Percentiles rank a stretch among this genome's conserved stretches.
Conservation (phyloP, 1,140 invertebrate species). For the Eriocheir sinensis region DNA sequence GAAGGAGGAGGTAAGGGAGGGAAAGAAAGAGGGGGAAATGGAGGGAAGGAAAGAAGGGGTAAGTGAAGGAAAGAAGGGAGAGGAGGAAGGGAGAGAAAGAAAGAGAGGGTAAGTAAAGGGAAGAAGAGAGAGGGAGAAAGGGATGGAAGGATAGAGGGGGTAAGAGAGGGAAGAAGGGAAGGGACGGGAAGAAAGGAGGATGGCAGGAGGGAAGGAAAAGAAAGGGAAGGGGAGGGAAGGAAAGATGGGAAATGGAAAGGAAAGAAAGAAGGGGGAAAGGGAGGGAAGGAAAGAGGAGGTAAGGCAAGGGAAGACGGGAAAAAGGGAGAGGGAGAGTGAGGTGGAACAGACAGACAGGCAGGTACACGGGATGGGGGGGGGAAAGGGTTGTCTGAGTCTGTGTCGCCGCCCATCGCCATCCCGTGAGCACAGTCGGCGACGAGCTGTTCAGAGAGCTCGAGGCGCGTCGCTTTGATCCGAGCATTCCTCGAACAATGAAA, state of each 20-base stretch:
- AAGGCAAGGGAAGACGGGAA: neutral
- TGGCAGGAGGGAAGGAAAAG: too few species aligned
- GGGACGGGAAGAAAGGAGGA: too few species aligned
- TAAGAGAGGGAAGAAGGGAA: too few species aligned
- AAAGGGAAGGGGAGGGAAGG: neutral
- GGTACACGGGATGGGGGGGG: too few species aligned
- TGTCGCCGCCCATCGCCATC: neutral
- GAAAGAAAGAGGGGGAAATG: too few species aligned
- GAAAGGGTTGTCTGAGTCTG: neutral
- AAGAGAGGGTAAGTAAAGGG: neutral
- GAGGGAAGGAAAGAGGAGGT: neutral
- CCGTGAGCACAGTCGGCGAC: neutral
- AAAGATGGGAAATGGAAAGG: neutral
- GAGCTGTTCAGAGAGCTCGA: slow-evolving; percentile 17
- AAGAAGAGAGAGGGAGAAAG: neutral
- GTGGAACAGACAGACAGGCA: too few species aligned
- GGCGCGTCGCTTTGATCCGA: slow-evolving; percentile 36
- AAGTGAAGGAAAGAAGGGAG: too few species aligned
- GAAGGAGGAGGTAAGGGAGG: too few species aligned
- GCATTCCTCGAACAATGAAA: slow-evolving; percentile 59
- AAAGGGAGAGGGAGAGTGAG: neutral
- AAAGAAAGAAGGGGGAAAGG: neutral
- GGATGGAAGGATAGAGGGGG: too few species aligned
- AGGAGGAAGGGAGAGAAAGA: too few species aligned
- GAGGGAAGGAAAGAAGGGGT: too few species aligned